Percentiles rank a stretch among this genome's conserved stretches.
Conservation (phyloP, 2,888 invertebrate species). For the Leptarthrus brevirostris region DNA sequence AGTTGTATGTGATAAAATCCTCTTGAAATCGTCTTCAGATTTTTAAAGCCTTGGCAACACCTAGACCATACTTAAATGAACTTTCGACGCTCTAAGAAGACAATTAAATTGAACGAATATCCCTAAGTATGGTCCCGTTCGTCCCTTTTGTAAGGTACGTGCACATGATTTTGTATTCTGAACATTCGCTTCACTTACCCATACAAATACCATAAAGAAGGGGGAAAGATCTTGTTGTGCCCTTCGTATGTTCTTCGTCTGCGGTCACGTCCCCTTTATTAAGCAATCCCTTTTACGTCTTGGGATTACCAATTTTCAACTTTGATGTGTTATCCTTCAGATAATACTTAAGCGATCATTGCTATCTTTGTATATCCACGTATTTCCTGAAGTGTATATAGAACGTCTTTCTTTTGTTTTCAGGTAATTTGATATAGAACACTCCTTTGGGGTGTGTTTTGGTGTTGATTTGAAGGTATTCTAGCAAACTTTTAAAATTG, state of each 20-base stretch:
- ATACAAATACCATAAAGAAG: constrained; percentile 34
- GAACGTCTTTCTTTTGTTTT: constrained; percentile 51
- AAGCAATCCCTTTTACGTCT: constrained; percentile 55
- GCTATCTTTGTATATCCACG: constrained; percentile 41
- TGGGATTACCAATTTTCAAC: constrained; percentile 55
- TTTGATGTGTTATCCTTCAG: constrained; percentile 55
- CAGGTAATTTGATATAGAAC: constrained; percentile 53
- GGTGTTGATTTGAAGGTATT: constrained; percentile 46
- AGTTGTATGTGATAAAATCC: not conserved
- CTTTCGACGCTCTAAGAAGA: constrained; percentile 39
- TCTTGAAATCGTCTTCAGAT: not conserved
- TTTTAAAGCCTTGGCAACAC: constrained; percentile 14
- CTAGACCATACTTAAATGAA: constrained; percentile 34
- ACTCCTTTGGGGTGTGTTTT: constrained; percentile 39
- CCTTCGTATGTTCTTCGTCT: constrained; percentile 52
- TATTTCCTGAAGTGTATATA: constrained; percentile 31
- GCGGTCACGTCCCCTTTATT: constrained; percentile 55
- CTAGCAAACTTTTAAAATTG: not conserved
- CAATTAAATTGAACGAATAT: constrained; percentile 54
- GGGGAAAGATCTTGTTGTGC: not conserved
- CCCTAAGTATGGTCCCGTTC: constrained; percentile 50
- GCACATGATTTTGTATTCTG: constrained; percentile 50
- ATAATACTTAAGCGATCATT: constrained; percentile 55
- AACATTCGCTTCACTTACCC: constrained; percentile 46
- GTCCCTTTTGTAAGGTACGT: constrained; percentile 38